phyloP scores from a whole-genome alignment of 2,113 vertebrate species.

The Galemys pyrenaicus region DNA sequence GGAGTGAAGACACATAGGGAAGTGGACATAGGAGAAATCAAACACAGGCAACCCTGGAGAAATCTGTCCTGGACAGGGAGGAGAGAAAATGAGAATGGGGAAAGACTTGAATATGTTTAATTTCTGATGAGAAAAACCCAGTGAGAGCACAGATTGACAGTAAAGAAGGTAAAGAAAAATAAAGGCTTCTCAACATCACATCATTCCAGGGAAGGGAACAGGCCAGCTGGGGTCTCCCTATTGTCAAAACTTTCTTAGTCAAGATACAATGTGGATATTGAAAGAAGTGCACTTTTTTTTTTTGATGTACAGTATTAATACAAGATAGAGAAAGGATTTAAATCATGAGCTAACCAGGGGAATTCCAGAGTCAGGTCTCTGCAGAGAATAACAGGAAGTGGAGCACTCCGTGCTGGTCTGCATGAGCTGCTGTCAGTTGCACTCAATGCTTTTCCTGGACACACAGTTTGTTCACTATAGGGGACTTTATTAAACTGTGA shows the following conservation, averaged over 20 bases:
- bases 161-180: slow-evolving; percentile 1
- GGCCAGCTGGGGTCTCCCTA: background rate
- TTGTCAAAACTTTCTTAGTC: background rate
- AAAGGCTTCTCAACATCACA: background rate
- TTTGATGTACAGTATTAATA: background rate
- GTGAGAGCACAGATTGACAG: background rate
- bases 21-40: fast-evolving
- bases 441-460: slow-evolving; percentile 18
- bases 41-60: background rate
- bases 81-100: background rate
- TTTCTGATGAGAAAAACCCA: background rate
- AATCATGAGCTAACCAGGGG: slow-evolving; percentile 2
- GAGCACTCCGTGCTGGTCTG: background rate
- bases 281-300: background rate
- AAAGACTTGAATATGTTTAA: background rate
- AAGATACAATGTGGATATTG: background rate
- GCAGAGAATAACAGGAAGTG: slow-evolving; percentile 61
- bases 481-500: background rate
- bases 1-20: background rate
- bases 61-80: background rate
- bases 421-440: background rate
- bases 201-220: background rate
- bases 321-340: background rate
- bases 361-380: slow-evolving; percentile 11
- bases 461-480: background rate